A percentile compares a stretch with the other conserved stretches of the same genome.
phyloP scores from a whole-genome alignment of 2,797 vertebrate genomes.

The Limosa lapponica region DNA sequence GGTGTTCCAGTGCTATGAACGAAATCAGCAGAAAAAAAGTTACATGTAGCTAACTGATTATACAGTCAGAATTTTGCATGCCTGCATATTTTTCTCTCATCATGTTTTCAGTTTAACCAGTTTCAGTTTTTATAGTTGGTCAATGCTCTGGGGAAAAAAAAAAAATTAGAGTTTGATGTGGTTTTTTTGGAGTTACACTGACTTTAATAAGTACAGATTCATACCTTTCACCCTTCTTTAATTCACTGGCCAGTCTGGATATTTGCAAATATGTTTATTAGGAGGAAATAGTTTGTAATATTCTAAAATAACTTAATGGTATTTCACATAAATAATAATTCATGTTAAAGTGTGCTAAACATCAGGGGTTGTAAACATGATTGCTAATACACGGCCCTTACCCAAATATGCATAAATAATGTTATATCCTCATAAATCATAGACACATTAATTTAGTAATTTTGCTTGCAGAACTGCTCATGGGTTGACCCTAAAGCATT shows the following conservation, averaged over 20 bases:
- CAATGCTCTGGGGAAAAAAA: not conserved
- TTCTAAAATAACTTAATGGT: conserved; percentile 1
- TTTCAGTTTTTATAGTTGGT: not conserved
- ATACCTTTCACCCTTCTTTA: not conserved
- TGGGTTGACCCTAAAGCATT: not conserved
- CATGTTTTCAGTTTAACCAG: not conserved
- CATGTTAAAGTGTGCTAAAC: conserved; percentile 35
- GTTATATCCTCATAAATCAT: conserved; percentile 2
- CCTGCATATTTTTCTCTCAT: not conserved
- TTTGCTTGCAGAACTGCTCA: not conserved
- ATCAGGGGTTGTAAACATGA: not conserved
- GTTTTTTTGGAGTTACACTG: not conserved
- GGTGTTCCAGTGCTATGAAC: not conserved
- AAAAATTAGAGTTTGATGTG: not conserved
- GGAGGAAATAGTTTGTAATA: conserved; percentile 22
- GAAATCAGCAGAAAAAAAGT: not conserved
- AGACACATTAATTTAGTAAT: not conserved
- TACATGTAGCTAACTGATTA: not conserved
- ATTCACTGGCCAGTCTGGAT: not conserved
- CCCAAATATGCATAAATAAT: conserved; percentile 38
- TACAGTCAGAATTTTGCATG: not conserved
- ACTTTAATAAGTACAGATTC: not conserved
- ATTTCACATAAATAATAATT: conserved; percentile 35
- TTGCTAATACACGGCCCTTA: conserved; percentile 18
- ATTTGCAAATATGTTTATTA: conserved; percentile 24